Conservation (phyloP, 2,888 invertebrate species). For the Leptinotarsa rubiginosa region DNA sequence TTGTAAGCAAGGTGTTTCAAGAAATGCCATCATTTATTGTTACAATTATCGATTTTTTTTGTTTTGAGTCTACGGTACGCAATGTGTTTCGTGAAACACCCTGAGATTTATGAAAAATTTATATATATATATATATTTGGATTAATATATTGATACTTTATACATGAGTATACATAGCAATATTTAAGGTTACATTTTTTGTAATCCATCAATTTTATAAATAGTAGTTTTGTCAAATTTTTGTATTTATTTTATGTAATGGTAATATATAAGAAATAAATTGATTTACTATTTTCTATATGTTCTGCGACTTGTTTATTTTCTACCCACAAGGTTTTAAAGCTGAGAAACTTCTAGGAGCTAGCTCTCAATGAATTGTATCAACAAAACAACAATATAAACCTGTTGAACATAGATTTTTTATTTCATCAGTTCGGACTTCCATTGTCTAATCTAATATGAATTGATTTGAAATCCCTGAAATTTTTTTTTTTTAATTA, state of each 20-base stretch:
- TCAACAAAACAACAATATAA: too few species aligned
- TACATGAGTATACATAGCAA: constrained; percentile 56
- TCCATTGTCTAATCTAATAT: too few species aligned
- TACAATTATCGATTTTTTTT: constrained; percentile 24
- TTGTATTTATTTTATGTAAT: constrained; percentile 67
- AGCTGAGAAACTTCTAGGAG: neutral
- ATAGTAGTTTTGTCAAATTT: constrained; percentile 60
- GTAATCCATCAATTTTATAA: constrained; percentile 65
- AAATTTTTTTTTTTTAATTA: too few species aligned
- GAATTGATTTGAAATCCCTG: too few species aligned
- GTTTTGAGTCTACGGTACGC: constrained; percentile 34
- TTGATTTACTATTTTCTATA: constrained; percentile 48
- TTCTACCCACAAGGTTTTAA: neutral
- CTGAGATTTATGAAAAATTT: constrained; percentile 36
- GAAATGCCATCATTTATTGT: constrained; percentile 27
- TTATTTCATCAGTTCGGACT: too few species aligned
- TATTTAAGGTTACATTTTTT: constrained; percentile 64
- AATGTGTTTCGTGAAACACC: constrained; percentile 30
- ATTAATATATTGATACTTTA: constrained; percentile 41
- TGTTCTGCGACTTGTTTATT: constrained; percentile 4
- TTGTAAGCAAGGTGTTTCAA: constrained; percentile 33
- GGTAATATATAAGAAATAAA: constrained; percentile 61
- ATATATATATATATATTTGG: constrained; percentile 37
- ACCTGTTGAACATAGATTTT: too few species aligned
- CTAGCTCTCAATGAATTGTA: too few species aligned